Evolutionary conservation across 2,888 invertebrate genomes (phyloP), one percentile per base, ranked within the genome.

Genomic region (Dynastes hyllus): DNA sequence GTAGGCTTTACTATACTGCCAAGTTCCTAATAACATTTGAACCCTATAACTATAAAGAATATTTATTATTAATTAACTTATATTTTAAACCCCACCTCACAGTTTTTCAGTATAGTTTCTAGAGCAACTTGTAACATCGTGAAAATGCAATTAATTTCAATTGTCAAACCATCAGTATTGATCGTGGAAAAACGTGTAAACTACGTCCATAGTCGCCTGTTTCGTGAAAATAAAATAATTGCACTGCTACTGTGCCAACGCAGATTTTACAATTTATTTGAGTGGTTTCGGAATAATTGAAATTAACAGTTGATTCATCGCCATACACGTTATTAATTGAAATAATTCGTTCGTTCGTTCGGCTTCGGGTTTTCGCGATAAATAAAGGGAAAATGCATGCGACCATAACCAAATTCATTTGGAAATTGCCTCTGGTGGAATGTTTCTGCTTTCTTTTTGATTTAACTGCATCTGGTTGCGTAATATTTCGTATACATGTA

Each of bases 211-310:
- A 65, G 45, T 2, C 27, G 29, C 13, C 27, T 51, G 29, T 51
- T 51, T 69, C 53, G 51, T 2, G 8, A 29, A 50, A 67, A 67
- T 50, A 67, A 67, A 67, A 45, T 50, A 67, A 69, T 69, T 69
- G 69, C n/a, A 69, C n/a, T 51, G 27, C 29, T 22, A 5, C 29
- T 51, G 27, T 51, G 3, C 29, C 69, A 9, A 9, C 29, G 69
- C 29, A 11, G 29, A 51, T 69, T 69, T 51, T 53, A 69, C 66
- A 69, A 69, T 69, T 69, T 50, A 51, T 51, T 51, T 51, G 51
- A 51, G 29, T 69, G 69, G 22, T 69, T 69, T 69, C 32, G 50
- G 69, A 51, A 69, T 69, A 69, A 69, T 51, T 69, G 69, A 69
- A 69, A 69, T 69, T 69, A 69, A 69, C 69, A 51, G 69, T 69